phyloP scores from a whole-genome alignment of 2,888 invertebrate species.

The Leptothorax acervorum region DNA sequence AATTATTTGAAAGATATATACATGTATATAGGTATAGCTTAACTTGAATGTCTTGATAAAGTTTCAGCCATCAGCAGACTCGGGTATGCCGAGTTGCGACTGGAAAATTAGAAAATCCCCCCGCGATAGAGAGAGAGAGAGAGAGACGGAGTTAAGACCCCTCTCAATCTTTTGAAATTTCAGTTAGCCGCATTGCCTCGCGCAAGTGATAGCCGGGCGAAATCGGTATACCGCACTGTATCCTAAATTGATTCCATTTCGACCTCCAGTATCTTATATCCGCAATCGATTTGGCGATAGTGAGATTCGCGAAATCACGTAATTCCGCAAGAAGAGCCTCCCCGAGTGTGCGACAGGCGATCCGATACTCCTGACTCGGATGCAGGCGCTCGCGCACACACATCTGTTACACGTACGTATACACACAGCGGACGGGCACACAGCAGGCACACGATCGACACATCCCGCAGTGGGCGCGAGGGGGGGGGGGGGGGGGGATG shows the following conservation, averaged over 20 bases:
- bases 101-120: constrained; percentile 49
- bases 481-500: neutral
- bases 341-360: constrained; percentile 49
- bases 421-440: neutral
- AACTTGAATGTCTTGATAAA: neutral
- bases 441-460: constrained; percentile 30
- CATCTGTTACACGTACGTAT: neutral
- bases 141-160: neutral
- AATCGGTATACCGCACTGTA: constrained; percentile 46
- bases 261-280: constrained; percentile 48
- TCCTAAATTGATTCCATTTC: constrained; percentile 66
- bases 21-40: neutral
- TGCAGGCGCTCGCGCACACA: neutral
- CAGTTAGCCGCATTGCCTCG: constrained; percentile 34
- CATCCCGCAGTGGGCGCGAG: constrained; percentile 33
- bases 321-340: constrained; percentile 63
- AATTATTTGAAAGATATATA: neutral
- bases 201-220: constrained; percentile 46
- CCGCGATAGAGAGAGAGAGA: neutral
- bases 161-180: constrained; percentile 53
- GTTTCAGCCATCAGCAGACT: constrained; percentile 8
- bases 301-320: constrained; percentile 69
- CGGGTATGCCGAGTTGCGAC: constrained; percentile 30
- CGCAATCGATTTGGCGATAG: constrained; percentile 61
- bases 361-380: constrained; percentile 50